Base-by-base conservation (phyloP, 2,797 vertebrate genomes). In the Pteronotus mesoamericanus region DNA sequence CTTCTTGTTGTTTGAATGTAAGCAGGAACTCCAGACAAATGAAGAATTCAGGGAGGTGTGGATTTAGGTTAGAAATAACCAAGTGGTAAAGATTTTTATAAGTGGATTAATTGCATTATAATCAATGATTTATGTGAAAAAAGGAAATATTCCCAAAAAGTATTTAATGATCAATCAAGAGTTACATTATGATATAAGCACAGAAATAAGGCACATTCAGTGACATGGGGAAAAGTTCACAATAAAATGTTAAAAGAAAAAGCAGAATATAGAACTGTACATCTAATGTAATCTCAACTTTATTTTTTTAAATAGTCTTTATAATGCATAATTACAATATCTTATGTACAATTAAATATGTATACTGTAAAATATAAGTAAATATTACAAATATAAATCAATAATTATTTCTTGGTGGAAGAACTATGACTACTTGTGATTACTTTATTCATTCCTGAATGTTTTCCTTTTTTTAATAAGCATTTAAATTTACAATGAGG, bases 401-500 rank as follows among this genome's bases (percentile, higher is more conserved):
- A 72, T 90, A 71, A 92, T 84, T 72, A 74, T 71, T 46, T 94
- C 89, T 80, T 87, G 24, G 39, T 84, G 32, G 69, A 89, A 95
- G 83, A 55, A 84, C 7, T 91, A 68, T 48, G n/a, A 94, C 95
- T 55, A 75, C 42, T 82, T 93, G 19, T 96, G 93, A 91, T 95
- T 89, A 93, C 3, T 78, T 89, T 64, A 77, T 82, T 95, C 61
- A 89, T 78, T 96, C 92, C 82, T 92, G 34, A 88, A 71, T 64
- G 18, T 59, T 75, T 64, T 42, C 71, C 51, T 51, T 95, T 97
- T 90, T 69, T 16, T 53, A 95, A 89, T 51, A 84, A 75, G 29
- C 7, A 94, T 92, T 91, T 93, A 37, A 32, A 79, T 95, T 86
- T 91, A 48, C 74, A 94, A 89, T 80, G 39, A 96, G 61, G 83